phyloP scores from a whole-genome alignment of 2,113 vertebrate genomes.

The Dissostichus mawsoni region DNA sequence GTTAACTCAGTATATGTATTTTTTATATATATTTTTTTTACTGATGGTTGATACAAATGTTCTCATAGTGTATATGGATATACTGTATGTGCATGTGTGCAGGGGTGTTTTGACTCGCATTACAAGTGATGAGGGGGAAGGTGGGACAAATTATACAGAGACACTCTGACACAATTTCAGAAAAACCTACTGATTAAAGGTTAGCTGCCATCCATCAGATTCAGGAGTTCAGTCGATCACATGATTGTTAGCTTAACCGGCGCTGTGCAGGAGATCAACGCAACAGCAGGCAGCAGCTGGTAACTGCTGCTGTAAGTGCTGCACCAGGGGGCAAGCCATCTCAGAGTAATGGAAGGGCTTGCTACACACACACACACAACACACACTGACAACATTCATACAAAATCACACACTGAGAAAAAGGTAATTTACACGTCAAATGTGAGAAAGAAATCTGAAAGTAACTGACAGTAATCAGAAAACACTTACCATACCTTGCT shows the following conservation, averaged over 20 bases:
- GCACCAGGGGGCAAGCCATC: conserved; percentile 24
- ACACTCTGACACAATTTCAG: conserved; percentile 15
- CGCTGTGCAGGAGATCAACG: conserved; percentile 19
- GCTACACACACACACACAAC: conserved; percentile 2
- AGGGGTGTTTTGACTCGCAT: conserved; percentile 18
- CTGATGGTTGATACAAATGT: not conserved
- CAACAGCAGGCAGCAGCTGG: conserved; percentile 30
- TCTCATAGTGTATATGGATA: not conserved
- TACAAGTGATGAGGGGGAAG: conserved; percentile 22
- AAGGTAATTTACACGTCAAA: conserved; percentile 39
- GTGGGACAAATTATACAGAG: conserved; percentile 19
- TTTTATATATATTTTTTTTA: not conserved
- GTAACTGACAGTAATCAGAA: conserved; percentile 37
- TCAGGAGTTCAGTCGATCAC: conserved; percentile 39
- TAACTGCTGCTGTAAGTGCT: conserved; percentile 18
- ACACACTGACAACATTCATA: not conserved
- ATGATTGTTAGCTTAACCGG: conserved; percentile 43
- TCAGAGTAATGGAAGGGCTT: conserved; percentile 27
- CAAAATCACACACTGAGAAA: conserved; percentile 24
- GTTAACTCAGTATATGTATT: not conserved
- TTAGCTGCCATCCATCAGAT: conserved; percentile 29
- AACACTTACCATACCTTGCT: not conserved
- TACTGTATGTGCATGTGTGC: not conserved
- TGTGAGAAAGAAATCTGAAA: conserved; percentile 17
- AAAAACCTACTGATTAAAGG: conserved; percentile 48